Evolutionary conservation across 2,797 vertebrate genomes (phyloP), one percentile per base, ranked within the genome.

Genomic region (Pampus argenteus): DNA sequence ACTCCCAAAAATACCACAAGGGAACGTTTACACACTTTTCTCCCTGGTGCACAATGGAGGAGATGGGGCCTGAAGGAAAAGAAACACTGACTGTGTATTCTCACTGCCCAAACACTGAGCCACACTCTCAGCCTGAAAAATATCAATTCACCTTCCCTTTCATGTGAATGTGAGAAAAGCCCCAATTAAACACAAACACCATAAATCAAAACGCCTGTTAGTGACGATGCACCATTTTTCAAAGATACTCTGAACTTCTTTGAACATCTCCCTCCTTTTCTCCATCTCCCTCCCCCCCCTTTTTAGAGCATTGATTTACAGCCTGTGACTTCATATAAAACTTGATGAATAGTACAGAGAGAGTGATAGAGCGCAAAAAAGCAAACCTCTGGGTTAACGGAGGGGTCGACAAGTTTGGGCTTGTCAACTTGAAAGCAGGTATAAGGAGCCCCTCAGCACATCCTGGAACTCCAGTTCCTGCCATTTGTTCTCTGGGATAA

Each of bases 291-390:
- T n/a, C n/a, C n/a, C n/a, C n/a, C n/a, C 70, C 66, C 66, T 67
- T 84, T 78, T 82, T 29, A 58, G 49, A 70, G 25, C 72, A 66
- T 57, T 92, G 91, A 93, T 93, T 94, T 93, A 94, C 68, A 76
- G 79, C 74, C 81, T 38, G 28, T 44, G 71, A 82, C 82, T 91
- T 80, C 76, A 78, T 90, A 90, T 90, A 88, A 92, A 92, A 91
- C 78, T 66, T 91, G 88, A 88, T 88, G 79, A 87, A 81, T 85
- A 62, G 84, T 62, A 72, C 36, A 61, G 68, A 62, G 71, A 76
- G 67, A 62, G 71, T 75, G 67, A 62, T 9, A 64, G 66, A 75
- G 68, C 45, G 73, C 22, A 63, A 76, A 84, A 83, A 83, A 67
- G 29, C 54, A 63, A 82, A 81, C 78, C 92, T 89, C 85, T 56